Evolutionary conservation across 2,797 vertebrate species (phyloP).

Genomic region (Neosilurus hyrtlii): DNA sequence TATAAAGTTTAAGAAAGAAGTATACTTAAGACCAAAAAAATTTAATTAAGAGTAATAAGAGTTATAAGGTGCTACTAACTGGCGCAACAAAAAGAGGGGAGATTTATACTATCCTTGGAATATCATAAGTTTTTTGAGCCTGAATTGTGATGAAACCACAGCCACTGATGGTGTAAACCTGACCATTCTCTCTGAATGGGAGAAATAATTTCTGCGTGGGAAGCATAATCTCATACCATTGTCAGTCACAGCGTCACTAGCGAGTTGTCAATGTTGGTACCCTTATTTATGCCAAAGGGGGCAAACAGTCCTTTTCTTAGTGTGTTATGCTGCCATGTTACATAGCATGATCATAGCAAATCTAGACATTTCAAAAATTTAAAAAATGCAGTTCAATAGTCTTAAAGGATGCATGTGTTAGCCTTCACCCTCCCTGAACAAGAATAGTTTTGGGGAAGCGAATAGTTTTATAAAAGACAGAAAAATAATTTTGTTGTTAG

Average conservation of each 20-base stretch:
- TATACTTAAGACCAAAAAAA: background rate
- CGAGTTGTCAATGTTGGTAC: background rate
- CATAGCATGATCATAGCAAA: background rate
- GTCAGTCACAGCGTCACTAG: background rate
- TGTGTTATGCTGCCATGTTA: too few relatives aligned
- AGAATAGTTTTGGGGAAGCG: background rate
- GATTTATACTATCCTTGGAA: background rate
- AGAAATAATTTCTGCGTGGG: too few relatives aligned
- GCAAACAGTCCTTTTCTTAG: background rate
- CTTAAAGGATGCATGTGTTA: background rate
- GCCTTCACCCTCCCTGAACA: background rate
- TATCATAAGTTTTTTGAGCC: background rate
- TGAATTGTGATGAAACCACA: background rate
- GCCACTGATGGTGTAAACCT: background rate
- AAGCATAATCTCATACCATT: background rate
- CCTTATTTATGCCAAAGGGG: background rate
- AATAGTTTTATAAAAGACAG: background rate
- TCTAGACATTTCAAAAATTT: background rate
- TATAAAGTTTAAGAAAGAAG: background rate
- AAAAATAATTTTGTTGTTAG: background rate
- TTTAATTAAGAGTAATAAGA: background rate
- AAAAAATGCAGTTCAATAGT: background rate
- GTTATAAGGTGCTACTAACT: background rate
- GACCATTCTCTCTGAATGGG: background rate
- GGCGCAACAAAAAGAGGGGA: background rate